These are phyloP conservation scores for Hyperopisus bebe DNA, from an alignment of 2,113 vertebrate species.

Conservation along the genomic window DNA sequence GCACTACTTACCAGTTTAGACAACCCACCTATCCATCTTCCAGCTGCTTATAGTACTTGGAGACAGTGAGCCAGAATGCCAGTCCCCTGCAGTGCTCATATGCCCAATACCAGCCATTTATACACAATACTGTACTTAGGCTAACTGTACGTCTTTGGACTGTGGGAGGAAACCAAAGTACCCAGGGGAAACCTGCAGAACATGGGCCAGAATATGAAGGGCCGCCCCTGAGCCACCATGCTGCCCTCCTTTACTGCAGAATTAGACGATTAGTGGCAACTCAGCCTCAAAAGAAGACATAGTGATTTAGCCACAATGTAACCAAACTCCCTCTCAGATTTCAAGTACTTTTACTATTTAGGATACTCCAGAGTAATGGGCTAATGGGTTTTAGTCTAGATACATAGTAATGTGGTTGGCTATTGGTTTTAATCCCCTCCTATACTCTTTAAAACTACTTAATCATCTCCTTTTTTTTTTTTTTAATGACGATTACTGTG, in stretches of 20 bases:
- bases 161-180: not conserved
- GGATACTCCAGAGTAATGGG: not conserved
- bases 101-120: not conserved
- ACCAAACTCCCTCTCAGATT: not conserved
- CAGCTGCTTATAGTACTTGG: not conserved
- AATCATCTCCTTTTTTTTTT: not conserved
- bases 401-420: not conserved
- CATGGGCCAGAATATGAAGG: not conserved
- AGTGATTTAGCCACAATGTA: not conserved
- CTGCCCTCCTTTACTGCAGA: not conserved
- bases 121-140: not conserved
- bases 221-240: not conserved
- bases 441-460: not conserved
- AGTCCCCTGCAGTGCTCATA: not conserved
- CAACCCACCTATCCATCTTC: not conserved
- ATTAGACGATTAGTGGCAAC: not conserved
- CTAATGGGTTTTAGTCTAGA: not conserved
- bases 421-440: not conserved
- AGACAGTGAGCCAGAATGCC: not conserved
- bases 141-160: not conserved
- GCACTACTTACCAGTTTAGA: not conserved
- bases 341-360: not conserved
- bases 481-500: not conserved
- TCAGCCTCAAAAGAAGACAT: not conserved
- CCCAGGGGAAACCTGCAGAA: not conserved